phyloP scores from a whole-genome alignment of 2,113 vertebrate genomes.

The Eptesicus fuscus region DNA sequence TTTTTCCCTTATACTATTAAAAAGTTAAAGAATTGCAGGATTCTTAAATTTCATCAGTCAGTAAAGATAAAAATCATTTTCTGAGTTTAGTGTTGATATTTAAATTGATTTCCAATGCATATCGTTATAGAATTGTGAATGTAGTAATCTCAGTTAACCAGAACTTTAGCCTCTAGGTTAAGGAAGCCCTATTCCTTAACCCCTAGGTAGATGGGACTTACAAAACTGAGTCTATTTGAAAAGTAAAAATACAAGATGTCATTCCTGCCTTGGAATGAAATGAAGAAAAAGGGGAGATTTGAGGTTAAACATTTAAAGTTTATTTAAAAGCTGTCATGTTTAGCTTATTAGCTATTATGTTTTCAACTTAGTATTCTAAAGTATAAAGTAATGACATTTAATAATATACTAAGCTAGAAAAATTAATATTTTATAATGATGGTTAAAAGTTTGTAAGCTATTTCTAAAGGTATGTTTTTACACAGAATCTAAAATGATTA shows the following conservation, averaged over 20 bases:
- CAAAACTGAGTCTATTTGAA: conserved; percentile 37
- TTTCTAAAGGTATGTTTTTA: conserved; percentile 28
- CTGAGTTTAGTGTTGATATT: neutral
- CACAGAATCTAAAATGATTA: neutral
- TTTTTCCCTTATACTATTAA: conserved; percentile 1
- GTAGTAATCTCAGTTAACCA: conserved; percentile 54
- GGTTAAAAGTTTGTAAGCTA: neutral
- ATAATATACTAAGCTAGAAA: neutral
- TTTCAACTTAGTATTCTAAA: neutral
- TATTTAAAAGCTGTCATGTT: neutral
- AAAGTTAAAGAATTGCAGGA: conserved; percentile 27
- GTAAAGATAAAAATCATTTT: neutral
- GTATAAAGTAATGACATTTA: conserved; percentile 36
- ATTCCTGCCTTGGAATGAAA: conserved; percentile 22
- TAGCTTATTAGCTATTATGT: neutral
- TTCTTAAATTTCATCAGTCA: neutral
- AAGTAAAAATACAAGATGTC: neutral
- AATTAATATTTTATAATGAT: conserved; percentile 26
- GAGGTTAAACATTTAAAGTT: neutral
- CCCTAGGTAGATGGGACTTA: conserved; percentile 6
- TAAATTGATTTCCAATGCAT: neutral
- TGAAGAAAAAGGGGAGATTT: neutral
- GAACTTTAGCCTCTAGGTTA: conserved; percentile 39
- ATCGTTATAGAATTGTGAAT: neutral
- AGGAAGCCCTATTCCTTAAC: conserved; percentile 28